Base-by-base conservation (phyloP, 2,888 invertebrate species). In the Cantharis rustica region DNA sequence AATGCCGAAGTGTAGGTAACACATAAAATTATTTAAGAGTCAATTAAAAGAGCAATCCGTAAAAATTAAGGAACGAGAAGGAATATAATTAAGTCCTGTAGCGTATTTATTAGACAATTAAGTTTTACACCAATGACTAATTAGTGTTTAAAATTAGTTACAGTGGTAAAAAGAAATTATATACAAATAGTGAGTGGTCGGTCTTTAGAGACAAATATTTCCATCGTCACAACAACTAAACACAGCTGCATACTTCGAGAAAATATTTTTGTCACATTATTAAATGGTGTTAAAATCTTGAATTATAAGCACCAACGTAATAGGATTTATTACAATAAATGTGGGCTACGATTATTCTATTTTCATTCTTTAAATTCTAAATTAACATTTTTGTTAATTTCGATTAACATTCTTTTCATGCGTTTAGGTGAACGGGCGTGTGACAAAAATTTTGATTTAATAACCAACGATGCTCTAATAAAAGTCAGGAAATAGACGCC, bases 201-300 rank as follows among this genome's bases (percentile, higher is more conserved):
- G 81, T 81, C 80, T 82, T 82, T 82, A 82, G 78, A 80, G 81
- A 79, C 76, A 77, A 79, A 81, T 82, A 82, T 81, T 80, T 82
- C 82, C 76, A 78, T 82, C 82, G 76, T 68, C 82, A 68, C 72
- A 66, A 17, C 68, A 20, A 62, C 70, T 70, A 47, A 66, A 66
- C 78, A 75, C 78, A 78, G 78, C 78, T 78, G 78, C 78, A 78
- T 75, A 71, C 71, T 75, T 78, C 78, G 69, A 68, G 78, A 78
- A 73, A 69, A 73, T 73, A 73, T 78, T 78, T 78, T 73, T 78
- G 75, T 78, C 78, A 78, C 78, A 73, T 75, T 78, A 78, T 78
- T 78, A 78, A 78, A 78, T 72, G 75, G 78, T 78, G 78, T 78
- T 78, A 78, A 78, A 78, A 78, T 75, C 68, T 62, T 75, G 78